Percentiles rank a stretch among this genome's conserved stretches.
phyloP scores from a whole-genome alignment of 2,888 invertebrate genomes.

The Nymphalis c-album region DNA sequence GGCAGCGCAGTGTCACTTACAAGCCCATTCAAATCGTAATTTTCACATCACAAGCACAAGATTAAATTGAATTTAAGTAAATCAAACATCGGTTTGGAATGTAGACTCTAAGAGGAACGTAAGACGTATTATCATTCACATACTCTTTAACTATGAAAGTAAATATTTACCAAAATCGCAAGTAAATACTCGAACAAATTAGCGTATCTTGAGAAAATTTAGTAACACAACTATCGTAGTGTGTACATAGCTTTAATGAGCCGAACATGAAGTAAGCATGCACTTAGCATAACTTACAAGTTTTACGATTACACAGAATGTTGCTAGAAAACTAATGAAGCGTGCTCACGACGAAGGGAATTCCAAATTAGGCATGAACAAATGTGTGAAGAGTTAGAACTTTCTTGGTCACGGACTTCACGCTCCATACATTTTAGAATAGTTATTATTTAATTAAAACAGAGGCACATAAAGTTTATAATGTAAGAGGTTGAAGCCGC shows the following conservation, averaged over 20 bases:
- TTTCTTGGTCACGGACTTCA: neutral
- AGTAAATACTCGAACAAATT: neutral
- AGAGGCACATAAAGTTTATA: too few relatives aligned
- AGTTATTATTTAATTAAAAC: too few relatives aligned
- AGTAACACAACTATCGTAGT: neutral
- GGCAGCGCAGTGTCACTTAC: too few relatives aligned
- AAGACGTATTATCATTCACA: too few relatives aligned
- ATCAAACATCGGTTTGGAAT: too few relatives aligned
- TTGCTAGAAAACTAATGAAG: slow-evolving; percentile 18
- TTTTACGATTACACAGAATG: slow-evolving; percentile 23
- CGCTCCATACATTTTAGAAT: too few relatives aligned
- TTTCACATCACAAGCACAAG: too few relatives aligned
- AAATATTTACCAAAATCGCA: neutral
- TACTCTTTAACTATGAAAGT: neutral
- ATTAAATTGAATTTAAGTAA: too few relatives aligned
- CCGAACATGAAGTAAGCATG: slow-evolving; percentile 21
- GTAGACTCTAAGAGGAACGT: too few relatives aligned
- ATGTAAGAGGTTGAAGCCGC: too few relatives aligned
- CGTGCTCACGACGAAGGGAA: neutral
- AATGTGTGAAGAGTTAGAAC: neutral
- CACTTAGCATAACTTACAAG: slow-evolving; percentile 29
- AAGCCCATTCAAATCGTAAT: too few relatives aligned
- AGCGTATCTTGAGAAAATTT: neutral
- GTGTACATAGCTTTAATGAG: slow-evolving; percentile 13
- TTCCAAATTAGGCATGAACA: slow-evolving; percentile 2